Conservation (phyloP, 1,140 invertebrate species). For the Brachionus manjavacas region DNA sequence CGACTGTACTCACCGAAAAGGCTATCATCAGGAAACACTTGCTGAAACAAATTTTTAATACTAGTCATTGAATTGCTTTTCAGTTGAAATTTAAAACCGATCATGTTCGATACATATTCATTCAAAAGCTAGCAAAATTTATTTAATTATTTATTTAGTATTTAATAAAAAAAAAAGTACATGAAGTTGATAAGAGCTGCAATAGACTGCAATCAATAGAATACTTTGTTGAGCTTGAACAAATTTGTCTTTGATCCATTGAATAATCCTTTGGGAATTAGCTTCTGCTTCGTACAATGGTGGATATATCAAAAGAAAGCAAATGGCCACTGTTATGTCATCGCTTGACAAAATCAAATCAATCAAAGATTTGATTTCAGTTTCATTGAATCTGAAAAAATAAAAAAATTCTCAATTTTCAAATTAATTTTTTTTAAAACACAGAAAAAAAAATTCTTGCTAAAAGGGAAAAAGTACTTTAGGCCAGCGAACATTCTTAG, state of each 20-base stretch:
- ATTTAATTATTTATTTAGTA: not conserved
- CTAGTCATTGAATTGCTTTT: conserved; percentile 20
- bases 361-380: conserved; percentile 31
- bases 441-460: not conserved
- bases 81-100: conserved; percentile 30
- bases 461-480: conserved; percentile 10
- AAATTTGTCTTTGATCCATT: conserved; percentile 36
- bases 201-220: conserved; percentile 10
- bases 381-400: conserved; percentile 31
- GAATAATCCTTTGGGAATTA: not conserved
- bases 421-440: not conserved
- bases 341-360: conserved; percentile 5
- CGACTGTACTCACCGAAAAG: conserved; percentile 7
- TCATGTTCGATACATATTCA: conserved; percentile 29
- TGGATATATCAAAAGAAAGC: conserved; percentile 20
- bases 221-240: conserved; percentile 31
- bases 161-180: not conserved
- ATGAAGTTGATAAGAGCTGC: conserved; percentile 9
- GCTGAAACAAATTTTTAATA: conserved; percentile 20
- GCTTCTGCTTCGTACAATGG: conserved; percentile 16
- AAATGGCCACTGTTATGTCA: conserved; percentile 29
- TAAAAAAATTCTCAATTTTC: too few species aligned
- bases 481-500: conserved; percentile 34
- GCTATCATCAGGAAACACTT: conserved; percentile 20
- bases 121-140: not conserved